Conservation (phyloP, 2,888 invertebrate species). For the Sphaerophoria rueppellii region DNA sequence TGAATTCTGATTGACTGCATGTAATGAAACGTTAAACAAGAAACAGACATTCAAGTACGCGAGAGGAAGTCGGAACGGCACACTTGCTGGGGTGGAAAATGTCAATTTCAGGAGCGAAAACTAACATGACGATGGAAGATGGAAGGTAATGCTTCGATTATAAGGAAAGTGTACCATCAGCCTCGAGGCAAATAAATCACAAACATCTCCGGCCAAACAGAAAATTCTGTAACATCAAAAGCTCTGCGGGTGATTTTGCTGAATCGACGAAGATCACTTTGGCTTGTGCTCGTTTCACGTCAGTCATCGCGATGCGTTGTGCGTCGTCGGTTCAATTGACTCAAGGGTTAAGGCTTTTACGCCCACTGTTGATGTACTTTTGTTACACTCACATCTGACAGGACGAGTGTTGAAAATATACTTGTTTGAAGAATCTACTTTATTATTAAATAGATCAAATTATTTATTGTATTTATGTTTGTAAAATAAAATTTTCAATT, state of each 20-base stretch:
- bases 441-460: too few relatives aligned
- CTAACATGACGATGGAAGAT: constrained; percentile 19
- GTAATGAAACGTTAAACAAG: constrained; percentile 59
- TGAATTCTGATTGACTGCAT: neutral
- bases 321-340: too few relatives aligned
- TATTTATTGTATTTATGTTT: too few relatives aligned
- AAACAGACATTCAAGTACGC: constrained; percentile 2
- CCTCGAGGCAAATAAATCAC: constrained; percentile 63
- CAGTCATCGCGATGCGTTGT: neutral
- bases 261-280: constrained; percentile 61
- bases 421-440: too few relatives aligned
- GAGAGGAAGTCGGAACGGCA: constrained; percentile 47
- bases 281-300: neutral
- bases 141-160: neutral
- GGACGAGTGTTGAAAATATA: too few relatives aligned
- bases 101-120: constrained; percentile 68
- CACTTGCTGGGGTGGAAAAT: constrained; percentile 66
- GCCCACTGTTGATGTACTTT: too few relatives aligned
- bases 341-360: too few relatives aligned
- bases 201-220: constrained; percentile 65
- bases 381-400: too few relatives aligned
- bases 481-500: too few relatives aligned
- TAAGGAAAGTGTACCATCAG: constrained; percentile 40
- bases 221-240: constrained; percentile 60
- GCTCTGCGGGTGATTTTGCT: constrained; percentile 66